Base-by-base conservation (phyloP, 2,888 invertebrate species). In the Eristalis arbustorum region DNA sequence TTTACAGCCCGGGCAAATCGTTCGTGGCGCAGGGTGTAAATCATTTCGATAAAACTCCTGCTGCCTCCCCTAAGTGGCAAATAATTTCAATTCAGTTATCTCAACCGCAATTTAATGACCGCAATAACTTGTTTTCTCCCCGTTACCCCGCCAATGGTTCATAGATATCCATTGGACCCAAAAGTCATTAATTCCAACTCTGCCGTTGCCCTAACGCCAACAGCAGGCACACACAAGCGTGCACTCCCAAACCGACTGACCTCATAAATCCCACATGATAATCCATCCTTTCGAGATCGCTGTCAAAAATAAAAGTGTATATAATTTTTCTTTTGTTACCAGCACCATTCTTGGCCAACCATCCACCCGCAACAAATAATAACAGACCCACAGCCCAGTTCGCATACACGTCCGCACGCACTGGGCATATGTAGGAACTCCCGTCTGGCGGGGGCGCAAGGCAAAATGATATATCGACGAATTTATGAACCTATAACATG, bases 1-100 rank as follows among this genome's bases (percentile, higher is more conserved):
- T 69, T 77, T 63, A 57, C 69, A 69, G 34, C 40, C 61, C 34
- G 13, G 64, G 59, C 49, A 49, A 14, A 61, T n/a, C n/a, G 40
- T 23, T 23, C 61, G 1, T 14, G 25, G 6, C 25, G 14, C 8
- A 13, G 49, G 18, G 61, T 69, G 72, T 83, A 87, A 83, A 83
- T 83, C 83, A 83, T 87, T 69, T 66, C 49, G 69, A 85, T 82
- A 85, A 85, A 85, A 61, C 71, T 87, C 42, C 8, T 18, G 49
- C 62, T 63, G 4, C 71, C 69, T 13, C 40, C 63, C 74, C 74
- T 87, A 87, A 87, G 87, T 71, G 74, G 71, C 83, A 83, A 87
- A 87, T 87, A 83, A 87, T 87, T 83, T 83, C 83, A 83, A 83
- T 87, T 83, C 83, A 87, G 83, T 87, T 87, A 87, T 87, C 87